Percentiles rank a stretch among this genome's conserved stretches.
Conservation (phyloP, 1,140 invertebrate genomes). For the Rhizoglyphus robini region DNA sequence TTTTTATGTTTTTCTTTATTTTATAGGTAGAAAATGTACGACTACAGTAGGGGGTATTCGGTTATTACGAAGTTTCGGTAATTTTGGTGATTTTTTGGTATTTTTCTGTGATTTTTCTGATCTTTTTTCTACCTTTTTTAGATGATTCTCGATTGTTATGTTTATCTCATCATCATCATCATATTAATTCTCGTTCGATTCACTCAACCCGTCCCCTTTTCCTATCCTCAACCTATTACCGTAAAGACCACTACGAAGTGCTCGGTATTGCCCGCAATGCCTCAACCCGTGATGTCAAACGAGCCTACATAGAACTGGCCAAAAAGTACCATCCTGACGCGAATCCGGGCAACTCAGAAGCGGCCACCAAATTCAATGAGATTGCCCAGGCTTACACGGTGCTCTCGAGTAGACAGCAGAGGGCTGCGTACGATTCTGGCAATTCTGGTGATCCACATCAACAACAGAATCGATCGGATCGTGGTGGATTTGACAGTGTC, state of each 20-base stretch:
- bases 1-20: no score
- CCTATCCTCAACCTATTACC: no score
- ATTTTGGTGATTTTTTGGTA: no score
- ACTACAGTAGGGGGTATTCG: no score
- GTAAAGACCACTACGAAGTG: conserved; percentile 74
- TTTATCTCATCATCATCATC: no score
- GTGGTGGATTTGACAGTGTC: conserved; percentile 38
- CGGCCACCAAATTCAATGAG: conserved; percentile 88
- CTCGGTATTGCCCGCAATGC: conserved; percentile 77
- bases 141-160: no score
- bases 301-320: conserved; percentile 91
- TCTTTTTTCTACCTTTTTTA: no score
- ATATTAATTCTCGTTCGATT: no score
- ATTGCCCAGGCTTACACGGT: conserved; percentile 97
- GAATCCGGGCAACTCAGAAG: conserved; percentile 65
- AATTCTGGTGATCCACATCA: conserved; percentile 51
- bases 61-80: no score
- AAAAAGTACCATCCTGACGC: conserved; percentile 98
- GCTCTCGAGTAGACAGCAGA: conserved; percentile 75
- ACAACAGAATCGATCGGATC: conserved; percentile 50
- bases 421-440: conserved; percentile 90
- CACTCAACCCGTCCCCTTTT: no score
- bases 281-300: conserved; percentile 83
- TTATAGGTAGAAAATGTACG: no score
- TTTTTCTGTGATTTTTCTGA: no score